Conservation (phyloP, 2,797 vertebrate species). For the Diceros bicornis region DNA sequence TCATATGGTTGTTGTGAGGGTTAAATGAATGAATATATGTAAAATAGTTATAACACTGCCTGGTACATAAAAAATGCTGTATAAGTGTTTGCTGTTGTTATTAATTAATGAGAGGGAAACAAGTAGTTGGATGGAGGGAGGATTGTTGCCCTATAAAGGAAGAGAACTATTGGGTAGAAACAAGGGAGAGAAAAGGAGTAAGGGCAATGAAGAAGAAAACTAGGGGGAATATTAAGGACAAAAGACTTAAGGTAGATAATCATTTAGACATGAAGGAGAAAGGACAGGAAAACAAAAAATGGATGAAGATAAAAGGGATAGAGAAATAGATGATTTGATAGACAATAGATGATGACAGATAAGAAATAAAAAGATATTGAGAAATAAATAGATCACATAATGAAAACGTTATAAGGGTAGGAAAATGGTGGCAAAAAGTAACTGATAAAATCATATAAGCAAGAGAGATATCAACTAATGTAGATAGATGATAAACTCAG, state of each 20-base stretch:
- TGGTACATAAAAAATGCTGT: neutral
- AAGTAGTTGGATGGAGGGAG: neutral
- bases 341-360: neutral
- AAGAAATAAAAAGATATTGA: conserved; percentile 36
- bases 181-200: neutral
- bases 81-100: neutral
- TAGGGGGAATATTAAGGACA: neutral
- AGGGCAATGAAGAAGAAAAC: neutral
- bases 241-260: conserved; percentile 1
- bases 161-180: neutral
- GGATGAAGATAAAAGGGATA: neutral
- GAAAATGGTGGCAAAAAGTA: neutral
- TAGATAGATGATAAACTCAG: neutral
- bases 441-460: neutral
- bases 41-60: neutral
- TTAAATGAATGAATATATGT: neutral
- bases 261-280: conserved; percentile 9
- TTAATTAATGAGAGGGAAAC: neutral
- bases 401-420: neutral
- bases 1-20: neutral
- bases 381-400: conserved; percentile 20
- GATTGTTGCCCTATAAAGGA: neutral
- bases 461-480: neutral
- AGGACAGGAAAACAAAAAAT: neutral
- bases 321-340: neutral